These are phyloP conservation scores for Apamea epomidion DNA, from an alignment of 2,888 invertebrate genomes.

Conservation along the genomic window DNA sequence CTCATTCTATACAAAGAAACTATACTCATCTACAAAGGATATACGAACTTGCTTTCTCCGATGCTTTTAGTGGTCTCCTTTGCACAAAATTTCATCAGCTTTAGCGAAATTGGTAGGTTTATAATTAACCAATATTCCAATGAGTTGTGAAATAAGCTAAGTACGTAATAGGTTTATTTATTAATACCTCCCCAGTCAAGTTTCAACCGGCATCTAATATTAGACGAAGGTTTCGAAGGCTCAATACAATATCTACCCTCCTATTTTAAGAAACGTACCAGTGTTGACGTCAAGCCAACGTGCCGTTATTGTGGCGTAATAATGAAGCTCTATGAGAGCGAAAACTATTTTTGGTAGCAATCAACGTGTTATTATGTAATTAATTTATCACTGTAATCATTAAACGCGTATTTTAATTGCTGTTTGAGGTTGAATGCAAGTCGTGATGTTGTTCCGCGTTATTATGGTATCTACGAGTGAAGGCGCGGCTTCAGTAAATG, in stretches of 20 bases:
- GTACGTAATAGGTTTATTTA: neutral
- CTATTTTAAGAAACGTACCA: conserved; percentile 35
- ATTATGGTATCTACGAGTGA: neutral
- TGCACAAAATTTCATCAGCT: conserved; percentile 51
- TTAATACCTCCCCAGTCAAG: neutral
- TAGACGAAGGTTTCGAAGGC: conserved; percentile 27
- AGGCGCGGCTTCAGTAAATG: conserved; percentile 27
- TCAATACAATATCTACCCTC: conserved; percentile 31
- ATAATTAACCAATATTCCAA: conserved; percentile 23
- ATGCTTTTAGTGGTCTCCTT: conserved; percentile 25
- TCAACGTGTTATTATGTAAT: conserved; percentile 58
- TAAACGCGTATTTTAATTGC: conserved; percentile 55
- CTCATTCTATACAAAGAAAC: conserved; percentile 45
- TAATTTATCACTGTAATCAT: conserved; percentile 52
- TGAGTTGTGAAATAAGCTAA: conserved; percentile 26
- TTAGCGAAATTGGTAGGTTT: conserved; percentile 3
- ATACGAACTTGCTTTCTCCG: conserved; percentile 30
- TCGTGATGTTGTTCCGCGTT: conserved; percentile 38
- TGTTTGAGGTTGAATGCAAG: conserved; percentile 49
- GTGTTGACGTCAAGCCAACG: conserved; percentile 49
- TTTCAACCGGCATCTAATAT: conserved; percentile 25
- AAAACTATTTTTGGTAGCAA: conserved; percentile 52
- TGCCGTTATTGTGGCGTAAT: conserved; percentile 52
- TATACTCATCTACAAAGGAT: conserved; percentile 12
- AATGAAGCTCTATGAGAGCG: conserved; percentile 44